phyloP scores from a whole-genome alignment of 2,113 vertebrate genomes.

The Pluvialis apricaria region DNA sequence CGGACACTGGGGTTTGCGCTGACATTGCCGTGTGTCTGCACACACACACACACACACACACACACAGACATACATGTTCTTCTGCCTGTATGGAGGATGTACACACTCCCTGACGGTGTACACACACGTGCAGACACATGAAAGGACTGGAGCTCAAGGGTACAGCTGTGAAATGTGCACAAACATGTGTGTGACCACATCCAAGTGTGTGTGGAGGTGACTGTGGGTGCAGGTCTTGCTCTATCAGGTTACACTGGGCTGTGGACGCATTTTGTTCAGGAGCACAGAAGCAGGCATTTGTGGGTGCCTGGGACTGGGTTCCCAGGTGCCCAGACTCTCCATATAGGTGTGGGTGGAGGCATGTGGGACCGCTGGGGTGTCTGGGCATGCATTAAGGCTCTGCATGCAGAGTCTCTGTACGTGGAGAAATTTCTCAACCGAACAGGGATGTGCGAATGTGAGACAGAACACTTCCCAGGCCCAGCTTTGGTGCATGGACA shows the following conservation, averaged over 20 bases:
- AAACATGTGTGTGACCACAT: background rate
- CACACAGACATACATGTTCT: background rate
- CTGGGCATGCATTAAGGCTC: background rate
- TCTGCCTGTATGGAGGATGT: accelerated
- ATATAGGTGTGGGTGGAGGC: background rate
- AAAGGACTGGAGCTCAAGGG: background rate
- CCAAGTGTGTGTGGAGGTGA: background rate
- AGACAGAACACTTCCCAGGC: background rate
- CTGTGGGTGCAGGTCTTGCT: background rate
- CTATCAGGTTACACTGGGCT: background rate
- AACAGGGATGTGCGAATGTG: background rate
- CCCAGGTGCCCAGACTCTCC: background rate
- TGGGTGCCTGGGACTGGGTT: background rate
- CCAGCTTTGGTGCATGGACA: background rate
- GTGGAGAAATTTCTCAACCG: background rate
- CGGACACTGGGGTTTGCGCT: background rate
- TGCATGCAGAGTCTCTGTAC: background rate
- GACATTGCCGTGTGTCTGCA: background rate
- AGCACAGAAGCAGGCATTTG: background rate
- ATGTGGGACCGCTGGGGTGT: background rate
- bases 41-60: accelerated
- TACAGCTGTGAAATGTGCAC: background rate
- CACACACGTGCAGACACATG: background rate
- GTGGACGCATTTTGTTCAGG: no score
- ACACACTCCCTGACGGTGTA: background rate